These are phyloP conservation scores for Vanessa cardui DNA, from an alignment of 2,888 invertebrate species.

Conservation along the genomic window DNA sequence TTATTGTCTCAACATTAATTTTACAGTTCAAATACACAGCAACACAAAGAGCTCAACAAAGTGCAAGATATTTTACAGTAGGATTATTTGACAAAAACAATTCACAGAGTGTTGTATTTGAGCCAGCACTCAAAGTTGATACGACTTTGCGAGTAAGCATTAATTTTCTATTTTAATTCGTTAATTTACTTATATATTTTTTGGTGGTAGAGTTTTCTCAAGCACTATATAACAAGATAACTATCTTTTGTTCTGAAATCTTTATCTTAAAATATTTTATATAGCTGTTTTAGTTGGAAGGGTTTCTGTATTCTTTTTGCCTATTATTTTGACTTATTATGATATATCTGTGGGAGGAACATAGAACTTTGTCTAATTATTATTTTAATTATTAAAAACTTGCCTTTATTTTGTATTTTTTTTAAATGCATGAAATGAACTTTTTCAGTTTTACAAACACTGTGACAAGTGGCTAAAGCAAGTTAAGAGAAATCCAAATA, in stretches of 20 bases:
- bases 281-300: no score
- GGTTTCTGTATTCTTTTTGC: no score
- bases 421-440: slow-evolving; percentile 49
- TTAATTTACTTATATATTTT: neutral
- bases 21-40: slow-evolving; percentile 89
- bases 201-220: no score
- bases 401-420: slow-evolving; percentile 5
- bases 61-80: slow-evolving; percentile 88
- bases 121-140: slow-evolving; percentile 84
- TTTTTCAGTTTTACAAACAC: slow-evolving; percentile 89
- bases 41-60: slow-evolving; percentile 88
- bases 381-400: no score
- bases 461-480: slow-evolving; percentile 87
- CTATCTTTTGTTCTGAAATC: no score
- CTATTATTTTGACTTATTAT: no score
- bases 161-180: neutral
- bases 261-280: no score
- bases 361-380: no score
- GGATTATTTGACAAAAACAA: slow-evolving; percentile 88
- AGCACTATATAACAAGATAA: no score
- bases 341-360: no score
- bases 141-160: slow-evolving; percentile 85
- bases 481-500: slow-evolving; percentile 86
- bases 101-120: slow-evolving; percentile 84
- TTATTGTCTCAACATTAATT: slow-evolving; percentile 30